Conservation (phyloP, 2,888 invertebrate species). For the Dilophus febrilis region DNA sequence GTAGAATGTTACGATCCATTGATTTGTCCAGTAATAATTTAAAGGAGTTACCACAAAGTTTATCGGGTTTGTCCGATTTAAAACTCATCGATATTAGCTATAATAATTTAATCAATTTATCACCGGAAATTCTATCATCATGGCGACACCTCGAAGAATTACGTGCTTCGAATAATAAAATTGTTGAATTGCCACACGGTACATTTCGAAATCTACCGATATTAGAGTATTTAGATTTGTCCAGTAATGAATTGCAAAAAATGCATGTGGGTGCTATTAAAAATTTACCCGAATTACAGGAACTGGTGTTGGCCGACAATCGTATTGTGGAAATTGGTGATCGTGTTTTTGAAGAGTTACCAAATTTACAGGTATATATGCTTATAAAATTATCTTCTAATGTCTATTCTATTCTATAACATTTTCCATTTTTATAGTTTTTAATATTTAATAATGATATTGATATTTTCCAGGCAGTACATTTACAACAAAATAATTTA, state of each 20-base stretch:
- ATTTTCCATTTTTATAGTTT: no score
- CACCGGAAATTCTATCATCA: constrained; percentile 49
- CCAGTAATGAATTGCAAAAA: constrained; percentile 60
- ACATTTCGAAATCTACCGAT: constrained; percentile 54
- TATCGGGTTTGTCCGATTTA: constrained; percentile 49
- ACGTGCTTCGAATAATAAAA: constrained; percentile 55
- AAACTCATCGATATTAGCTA: constrained; percentile 59
- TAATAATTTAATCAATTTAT: constrained; percentile 54
- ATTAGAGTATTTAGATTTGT: constrained; percentile 57
- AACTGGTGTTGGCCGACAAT: constrained; percentile 53
- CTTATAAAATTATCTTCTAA: no score
- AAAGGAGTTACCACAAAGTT: constrained; percentile 49
- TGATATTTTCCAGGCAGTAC: no score
- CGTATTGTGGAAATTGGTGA: constrained; percentile 58
- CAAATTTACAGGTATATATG: constrained; percentile 45
- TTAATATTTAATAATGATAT: constrained; percentile 9
- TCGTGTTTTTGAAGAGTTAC: constrained; percentile 58
- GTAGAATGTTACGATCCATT: constrained; percentile 49
- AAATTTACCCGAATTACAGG: constrained; percentile 48
- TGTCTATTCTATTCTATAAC: no score
- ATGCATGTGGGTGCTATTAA: constrained; percentile 56
- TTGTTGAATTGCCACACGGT: constrained; percentile 49
- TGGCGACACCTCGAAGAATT: constrained; percentile 52
- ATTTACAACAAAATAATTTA: constrained; percentile 64
- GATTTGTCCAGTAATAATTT: constrained; percentile 66